phyloP scores from a whole-genome alignment of 2,888 invertebrate species.

The Hesperia comma region DNA sequence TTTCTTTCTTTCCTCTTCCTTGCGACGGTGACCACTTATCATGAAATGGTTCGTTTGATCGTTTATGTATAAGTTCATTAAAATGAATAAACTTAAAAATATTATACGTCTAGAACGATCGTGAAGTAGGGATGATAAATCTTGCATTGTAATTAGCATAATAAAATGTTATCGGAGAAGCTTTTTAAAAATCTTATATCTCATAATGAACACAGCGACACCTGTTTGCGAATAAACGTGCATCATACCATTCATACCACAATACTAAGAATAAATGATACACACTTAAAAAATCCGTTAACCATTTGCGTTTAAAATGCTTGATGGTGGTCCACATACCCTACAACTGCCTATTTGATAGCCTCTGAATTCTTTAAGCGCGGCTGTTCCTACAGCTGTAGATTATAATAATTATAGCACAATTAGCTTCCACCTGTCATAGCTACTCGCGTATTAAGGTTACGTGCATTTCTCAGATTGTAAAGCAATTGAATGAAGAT shows the following conservation, averaged over 20 bases:
- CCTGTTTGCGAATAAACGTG: no score
- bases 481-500: conserved; percentile 6
- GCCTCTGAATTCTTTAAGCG: conserved; percentile 31
- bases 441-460: conserved; percentile 20
- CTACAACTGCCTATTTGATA: conserved; percentile 32
- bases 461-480: conserved; percentile 23
- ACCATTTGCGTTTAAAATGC: conserved; percentile 18
- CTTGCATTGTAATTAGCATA: no score
- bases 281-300: conserved; percentile 20
- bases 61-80: no score
- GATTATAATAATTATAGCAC: conserved; percentile 36
- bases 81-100: no score
- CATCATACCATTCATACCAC: neutral
- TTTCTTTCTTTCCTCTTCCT: no score
- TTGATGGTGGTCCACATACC: conserved; percentile 27
- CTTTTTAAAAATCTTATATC: no score
- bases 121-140: no score
- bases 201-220: no score
- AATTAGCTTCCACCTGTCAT: conserved; percentile 71
- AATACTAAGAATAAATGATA: conserved; percentile 10
- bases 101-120: no score
- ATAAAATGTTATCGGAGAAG: no score
- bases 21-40: no score
- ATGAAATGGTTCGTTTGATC: no score
- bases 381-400: conserved; percentile 38